A percentile compares a stretch with the other conserved stretches of the same genome.
These are phyloP conservation scores for Eupithecia centaureata DNA, from an alignment of 2,888 invertebrate genomes.

Conservation along the genomic window DNA sequence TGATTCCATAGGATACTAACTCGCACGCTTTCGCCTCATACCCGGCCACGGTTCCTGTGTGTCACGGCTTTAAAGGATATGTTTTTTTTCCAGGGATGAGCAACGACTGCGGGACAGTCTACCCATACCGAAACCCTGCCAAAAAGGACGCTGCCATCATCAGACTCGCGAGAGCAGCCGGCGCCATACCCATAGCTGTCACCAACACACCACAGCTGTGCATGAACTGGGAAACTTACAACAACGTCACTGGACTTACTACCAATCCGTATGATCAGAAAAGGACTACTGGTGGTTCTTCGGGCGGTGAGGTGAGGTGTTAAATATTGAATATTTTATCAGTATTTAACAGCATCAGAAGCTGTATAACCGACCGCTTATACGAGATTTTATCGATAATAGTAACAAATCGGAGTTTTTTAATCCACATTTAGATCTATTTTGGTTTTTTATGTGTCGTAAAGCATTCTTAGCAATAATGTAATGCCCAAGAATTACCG, in stretches of 20 bases:
- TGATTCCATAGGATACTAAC: too few relatives aligned
- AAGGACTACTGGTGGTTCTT: conserved; percentile 94
- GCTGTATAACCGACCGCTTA: too few relatives aligned
- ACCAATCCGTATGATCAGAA: conserved; percentile 94
- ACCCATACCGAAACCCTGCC: conserved; percentile 85
- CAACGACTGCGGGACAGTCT: conserved; percentile 88
- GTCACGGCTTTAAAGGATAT: too few relatives aligned
- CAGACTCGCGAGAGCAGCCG: conserved; percentile 87
- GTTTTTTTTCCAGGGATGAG: conserved; percentile 87
- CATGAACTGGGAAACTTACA: conserved; percentile 95
- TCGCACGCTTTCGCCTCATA: too few relatives aligned
- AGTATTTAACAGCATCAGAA: too few relatives aligned
- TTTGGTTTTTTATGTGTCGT: too few relatives aligned
- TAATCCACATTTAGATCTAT: too few relatives aligned
- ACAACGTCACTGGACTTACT: conserved; percentile 93
- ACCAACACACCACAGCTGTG: conserved; percentile 97
- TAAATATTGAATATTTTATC: not conserved
- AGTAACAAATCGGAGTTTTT: too few relatives aligned
- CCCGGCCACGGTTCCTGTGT: too few relatives aligned
- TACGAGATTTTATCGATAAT: too few relatives aligned
- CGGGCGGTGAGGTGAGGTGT: conserved; percentile 92
- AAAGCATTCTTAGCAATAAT: too few relatives aligned
- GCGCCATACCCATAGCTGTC: conserved; percentile 92
- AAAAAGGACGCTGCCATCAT: conserved; percentile 90
- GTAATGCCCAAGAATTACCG: too few relatives aligned